phyloP scores from a whole-genome alignment of 2,113 vertebrate genomes.

The Sapayoa aenigma region DNA sequence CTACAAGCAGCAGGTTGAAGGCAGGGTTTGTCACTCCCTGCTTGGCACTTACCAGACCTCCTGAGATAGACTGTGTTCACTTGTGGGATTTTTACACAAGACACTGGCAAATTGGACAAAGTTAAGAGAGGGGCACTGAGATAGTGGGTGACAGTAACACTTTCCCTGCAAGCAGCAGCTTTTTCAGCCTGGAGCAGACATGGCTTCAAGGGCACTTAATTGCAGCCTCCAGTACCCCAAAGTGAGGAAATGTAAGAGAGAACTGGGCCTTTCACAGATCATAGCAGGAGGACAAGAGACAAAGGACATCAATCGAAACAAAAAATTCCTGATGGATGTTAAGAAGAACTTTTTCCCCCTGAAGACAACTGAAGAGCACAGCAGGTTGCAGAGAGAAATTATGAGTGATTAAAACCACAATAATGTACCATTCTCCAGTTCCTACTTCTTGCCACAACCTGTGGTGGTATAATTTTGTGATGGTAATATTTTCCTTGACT shows the following conservation, averaged over 20 bases:
- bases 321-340: not conserved
- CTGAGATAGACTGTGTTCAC: not conserved
- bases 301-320: not conserved
- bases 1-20: not conserved
- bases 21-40: not conserved
- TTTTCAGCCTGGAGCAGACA: not conserved
- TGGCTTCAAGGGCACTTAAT: not conserved
- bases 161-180: not conserved
- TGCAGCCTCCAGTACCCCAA: not conserved
- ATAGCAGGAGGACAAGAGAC: not conserved
- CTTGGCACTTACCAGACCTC: not conserved
- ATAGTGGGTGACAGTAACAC: not conserved
- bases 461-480: not conserved
- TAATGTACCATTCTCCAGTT: not conserved
- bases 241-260: not conserved
- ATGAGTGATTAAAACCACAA: not conserved
- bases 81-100: not conserved
- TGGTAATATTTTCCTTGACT: not conserved
- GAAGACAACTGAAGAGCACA: not conserved
- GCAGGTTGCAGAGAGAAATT: not conserved
- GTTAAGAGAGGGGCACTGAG: not conserved
- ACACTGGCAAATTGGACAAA: not conserved
- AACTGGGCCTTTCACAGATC: not conserved
- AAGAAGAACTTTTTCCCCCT: not conserved
- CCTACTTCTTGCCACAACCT: not conserved